phyloP scores from a whole-genome alignment of 2,113 vertebrate species.

The Ochotona princeps region DNA sequence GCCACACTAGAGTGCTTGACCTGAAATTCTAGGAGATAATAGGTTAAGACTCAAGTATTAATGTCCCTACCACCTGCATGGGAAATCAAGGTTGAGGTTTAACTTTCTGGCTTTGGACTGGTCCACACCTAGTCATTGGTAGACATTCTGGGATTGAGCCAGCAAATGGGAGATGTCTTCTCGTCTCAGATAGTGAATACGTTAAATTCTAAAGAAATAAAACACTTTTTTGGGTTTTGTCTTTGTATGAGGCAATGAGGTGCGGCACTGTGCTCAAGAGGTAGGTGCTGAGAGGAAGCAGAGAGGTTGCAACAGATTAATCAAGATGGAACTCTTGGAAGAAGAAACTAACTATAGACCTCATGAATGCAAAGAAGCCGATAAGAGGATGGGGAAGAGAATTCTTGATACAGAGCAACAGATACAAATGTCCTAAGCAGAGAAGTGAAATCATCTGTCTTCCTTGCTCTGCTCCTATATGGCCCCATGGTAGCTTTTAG shows the following conservation, averaged over 20 bases:
- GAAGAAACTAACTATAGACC: background rate
- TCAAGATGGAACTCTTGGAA: background rate
- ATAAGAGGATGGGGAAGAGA: background rate
- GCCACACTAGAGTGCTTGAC: too few species aligned
- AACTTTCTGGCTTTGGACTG: too few species aligned
- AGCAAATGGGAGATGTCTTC: too few species aligned
- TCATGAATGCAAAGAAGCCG: background rate
- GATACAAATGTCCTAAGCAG: background rate
- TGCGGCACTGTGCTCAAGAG: background rate
- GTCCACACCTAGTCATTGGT: too few species aligned
- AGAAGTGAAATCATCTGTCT: background rate
- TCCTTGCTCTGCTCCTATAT: background rate
- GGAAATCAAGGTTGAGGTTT: too few species aligned
- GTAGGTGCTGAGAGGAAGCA: background rate
- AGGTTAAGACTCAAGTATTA: too few species aligned
- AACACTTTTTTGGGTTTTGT: background rate
- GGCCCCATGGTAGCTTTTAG: background rate
- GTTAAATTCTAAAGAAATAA: too few species aligned
- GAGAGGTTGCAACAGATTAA: background rate
- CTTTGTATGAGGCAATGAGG: background rate
- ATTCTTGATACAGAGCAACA: background rate
- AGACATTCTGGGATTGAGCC: too few species aligned
- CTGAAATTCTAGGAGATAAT: too few species aligned
- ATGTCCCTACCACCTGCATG: too few species aligned
- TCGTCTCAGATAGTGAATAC: too few species aligned